Conservation (phyloP, 2,888 invertebrate genomes). For the Tanytarsus gracilentus region DNA sequence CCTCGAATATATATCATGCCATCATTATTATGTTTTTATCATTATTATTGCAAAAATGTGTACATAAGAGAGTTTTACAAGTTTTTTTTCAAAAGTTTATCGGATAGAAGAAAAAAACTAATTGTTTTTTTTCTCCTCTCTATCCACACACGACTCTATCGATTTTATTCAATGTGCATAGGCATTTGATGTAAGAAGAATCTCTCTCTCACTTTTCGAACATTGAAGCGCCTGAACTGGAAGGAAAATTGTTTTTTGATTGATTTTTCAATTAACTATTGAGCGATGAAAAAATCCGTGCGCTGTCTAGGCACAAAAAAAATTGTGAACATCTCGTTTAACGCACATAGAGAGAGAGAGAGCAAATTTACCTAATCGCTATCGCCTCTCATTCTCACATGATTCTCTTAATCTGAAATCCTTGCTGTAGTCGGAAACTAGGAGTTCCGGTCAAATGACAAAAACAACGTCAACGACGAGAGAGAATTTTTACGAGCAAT, state of each 20-base stretch:
- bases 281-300: not conserved
- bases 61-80: no score
- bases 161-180: no score
- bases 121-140: no score
- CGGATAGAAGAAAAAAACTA: no score
- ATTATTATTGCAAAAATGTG: no score
- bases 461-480: not conserved
- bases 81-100: no score
- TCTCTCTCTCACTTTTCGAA: no score
- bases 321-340: not conserved
- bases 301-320: not conserved
- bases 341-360: not conserved
- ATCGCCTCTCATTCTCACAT: no score
- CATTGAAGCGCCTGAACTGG: not conserved
- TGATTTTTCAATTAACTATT: constrained; percentile 26
- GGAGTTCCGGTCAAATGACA: constrained; percentile 7
- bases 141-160: no score
- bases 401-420: no score
- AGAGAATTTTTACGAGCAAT: constrained; percentile 3
- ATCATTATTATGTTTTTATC: no score
- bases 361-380: not conserved
- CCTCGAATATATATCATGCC: not conserved
- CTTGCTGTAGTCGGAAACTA: not conserved
- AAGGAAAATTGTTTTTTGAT: constrained; percentile 25
- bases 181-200: no score